Conservation (phyloP, 2,797 vertebrate species). For the Gastrophryne carolinensis region DNA sequence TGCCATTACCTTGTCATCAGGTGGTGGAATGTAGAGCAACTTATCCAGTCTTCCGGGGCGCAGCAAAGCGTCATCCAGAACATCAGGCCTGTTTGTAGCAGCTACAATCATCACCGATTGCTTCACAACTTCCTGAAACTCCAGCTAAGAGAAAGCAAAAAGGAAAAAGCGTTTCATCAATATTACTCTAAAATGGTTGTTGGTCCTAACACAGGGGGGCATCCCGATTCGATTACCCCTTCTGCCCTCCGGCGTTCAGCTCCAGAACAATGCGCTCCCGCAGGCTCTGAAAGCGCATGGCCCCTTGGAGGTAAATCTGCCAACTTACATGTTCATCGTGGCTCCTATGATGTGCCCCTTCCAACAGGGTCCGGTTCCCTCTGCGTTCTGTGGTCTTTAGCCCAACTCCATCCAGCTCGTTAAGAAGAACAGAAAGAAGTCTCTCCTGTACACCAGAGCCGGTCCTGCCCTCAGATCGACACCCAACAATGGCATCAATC, state of each 20-base stretch:
- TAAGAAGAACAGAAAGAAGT: conserved; percentile 90
- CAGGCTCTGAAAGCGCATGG: no score
- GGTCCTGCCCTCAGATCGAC: conserved; percentile 65
- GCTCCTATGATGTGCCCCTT: conserved; percentile 63
- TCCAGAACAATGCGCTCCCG: no score
- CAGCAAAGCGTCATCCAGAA: conserved; percentile 87
- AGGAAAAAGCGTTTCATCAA: no score
- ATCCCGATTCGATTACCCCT: no score
- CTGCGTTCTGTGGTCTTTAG: conserved; percentile 82
- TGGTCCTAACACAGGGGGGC: no score
- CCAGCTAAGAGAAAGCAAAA: conserved; percentile 65
- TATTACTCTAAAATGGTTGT: no score
- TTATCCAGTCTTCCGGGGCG: conserved; percentile 92
- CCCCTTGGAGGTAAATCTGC: no score
- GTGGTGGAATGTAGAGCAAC: conserved; percentile 87
- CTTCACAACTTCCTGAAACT: conserved; percentile 80
- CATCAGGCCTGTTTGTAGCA: conserved; percentile 89
- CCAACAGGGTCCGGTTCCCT: conserved; percentile 67
- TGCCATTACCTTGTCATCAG: conserved; percentile 79
- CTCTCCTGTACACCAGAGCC: conserved; percentile 76
- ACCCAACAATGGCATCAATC: conserved; percentile 90
- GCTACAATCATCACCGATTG: conserved; percentile 88
- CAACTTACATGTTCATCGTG: conserved; percentile 64
- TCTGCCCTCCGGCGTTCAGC: no score
- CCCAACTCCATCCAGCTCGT: conserved; percentile 94